Evolutionary conservation across 2,888 invertebrate species (phyloP).

Genomic region (Arge pagana): DNA sequence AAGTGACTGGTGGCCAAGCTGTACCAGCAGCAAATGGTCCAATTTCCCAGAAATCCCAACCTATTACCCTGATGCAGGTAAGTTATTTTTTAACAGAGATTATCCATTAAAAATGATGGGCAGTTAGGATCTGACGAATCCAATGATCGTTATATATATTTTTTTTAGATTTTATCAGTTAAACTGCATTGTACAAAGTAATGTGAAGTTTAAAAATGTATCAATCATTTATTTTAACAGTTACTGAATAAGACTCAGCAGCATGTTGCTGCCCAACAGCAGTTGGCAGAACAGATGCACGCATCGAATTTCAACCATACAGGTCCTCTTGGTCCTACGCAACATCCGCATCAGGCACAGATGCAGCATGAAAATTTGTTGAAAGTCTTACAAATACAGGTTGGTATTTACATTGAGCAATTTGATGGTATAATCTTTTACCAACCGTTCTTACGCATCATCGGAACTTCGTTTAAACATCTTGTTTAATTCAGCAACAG

Average conservation of each 20-base stretch:
- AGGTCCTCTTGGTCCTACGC: slow-evolving; percentile 52
- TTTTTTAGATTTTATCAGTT: background rate
- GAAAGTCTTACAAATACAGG: slow-evolving; percentile 62
- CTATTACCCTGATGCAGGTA: slow-evolving; percentile 68
- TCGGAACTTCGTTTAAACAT: too few relatives aligned
- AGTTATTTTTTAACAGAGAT: too few relatives aligned
- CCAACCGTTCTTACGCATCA: too few relatives aligned
- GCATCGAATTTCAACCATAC: slow-evolving; percentile 48
- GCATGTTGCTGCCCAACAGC: slow-evolving; percentile 34
- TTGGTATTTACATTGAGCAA: too few relatives aligned
- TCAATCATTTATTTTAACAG: slow-evolving; percentile 36
- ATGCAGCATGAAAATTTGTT: slow-evolving; percentile 56
- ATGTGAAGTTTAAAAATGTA: background rate
- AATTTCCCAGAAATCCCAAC: slow-evolving; percentile 55
- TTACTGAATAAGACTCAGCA: slow-evolving; percentile 47
- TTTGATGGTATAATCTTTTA: too few relatives aligned
- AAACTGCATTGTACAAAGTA: too few relatives aligned
- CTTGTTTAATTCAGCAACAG: slow-evolving; percentile 48
- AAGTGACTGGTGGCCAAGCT: slow-evolving; percentile 70
- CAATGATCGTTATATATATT: background rate
- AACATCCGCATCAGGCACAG: slow-evolving; percentile 54
- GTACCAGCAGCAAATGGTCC: slow-evolving; percentile 65
- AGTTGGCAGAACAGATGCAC: slow-evolving; percentile 39
- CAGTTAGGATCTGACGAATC: background rate
- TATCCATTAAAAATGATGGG: too few relatives aligned